Conservation (phyloP, 2,113 vertebrate genomes). For the Chlorodrepanis virens region DNA sequence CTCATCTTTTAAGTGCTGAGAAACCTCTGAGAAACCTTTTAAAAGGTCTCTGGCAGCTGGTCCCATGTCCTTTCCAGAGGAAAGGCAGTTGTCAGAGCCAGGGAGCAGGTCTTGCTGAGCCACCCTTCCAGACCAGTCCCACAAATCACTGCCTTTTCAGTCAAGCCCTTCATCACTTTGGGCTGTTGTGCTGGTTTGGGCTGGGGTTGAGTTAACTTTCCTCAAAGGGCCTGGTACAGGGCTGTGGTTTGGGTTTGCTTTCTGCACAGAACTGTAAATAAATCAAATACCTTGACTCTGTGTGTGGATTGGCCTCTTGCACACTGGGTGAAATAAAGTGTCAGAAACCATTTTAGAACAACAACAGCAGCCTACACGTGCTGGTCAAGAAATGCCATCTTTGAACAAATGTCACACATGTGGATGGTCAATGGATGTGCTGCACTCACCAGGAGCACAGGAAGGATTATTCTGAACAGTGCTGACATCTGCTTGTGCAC, state of each 20-base stretch:
- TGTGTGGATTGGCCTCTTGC: not conserved
- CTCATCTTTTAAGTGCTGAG: not conserved
- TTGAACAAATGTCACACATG: not conserved
- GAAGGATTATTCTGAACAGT: not conserved
- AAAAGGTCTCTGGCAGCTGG: not conserved
- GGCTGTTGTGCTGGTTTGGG: not conserved
- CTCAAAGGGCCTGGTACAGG: not conserved
- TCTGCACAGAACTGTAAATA: not conserved
- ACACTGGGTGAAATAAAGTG: accelerated
- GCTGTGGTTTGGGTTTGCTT: not conserved
- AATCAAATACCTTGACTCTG: not conserved
- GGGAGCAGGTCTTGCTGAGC: not conserved
- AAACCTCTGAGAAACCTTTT: not conserved
- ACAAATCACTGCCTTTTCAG: not conserved
- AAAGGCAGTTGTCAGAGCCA: not conserved
- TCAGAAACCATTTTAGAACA: not conserved
- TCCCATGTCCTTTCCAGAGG: not conserved
- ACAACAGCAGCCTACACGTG: not conserved
- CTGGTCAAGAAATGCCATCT: not conserved
- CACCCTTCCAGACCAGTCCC: not conserved
- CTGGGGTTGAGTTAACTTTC: not conserved
- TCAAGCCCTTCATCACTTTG: not conserved
- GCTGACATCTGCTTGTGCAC: not conserved
- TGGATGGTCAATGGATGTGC: not conserved
- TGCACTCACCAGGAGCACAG: not conserved